Evolutionary conservation across 2,113 vertebrate genomes (phyloP).

Genomic region (Ciconia boyciana): DNA sequence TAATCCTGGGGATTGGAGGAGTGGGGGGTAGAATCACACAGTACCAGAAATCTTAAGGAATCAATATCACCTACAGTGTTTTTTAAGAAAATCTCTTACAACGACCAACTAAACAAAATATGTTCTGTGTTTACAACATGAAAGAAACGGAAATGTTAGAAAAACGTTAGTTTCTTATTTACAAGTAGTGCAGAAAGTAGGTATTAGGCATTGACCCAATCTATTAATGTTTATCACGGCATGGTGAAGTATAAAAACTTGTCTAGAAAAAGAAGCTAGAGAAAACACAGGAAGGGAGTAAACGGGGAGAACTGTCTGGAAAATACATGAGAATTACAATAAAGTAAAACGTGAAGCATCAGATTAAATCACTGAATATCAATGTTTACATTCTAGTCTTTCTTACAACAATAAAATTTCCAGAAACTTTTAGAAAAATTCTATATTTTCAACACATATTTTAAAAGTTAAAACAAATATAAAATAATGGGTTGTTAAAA

Average conservation of each 20-base stretch:
- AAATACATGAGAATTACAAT: background rate
- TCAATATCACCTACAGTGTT: background rate
- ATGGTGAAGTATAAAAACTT: background rate
- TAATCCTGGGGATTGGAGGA: background rate
- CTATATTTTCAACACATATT: background rate
- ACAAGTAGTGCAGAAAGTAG: background rate
- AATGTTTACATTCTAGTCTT: background rate
- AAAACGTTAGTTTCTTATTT: background rate
- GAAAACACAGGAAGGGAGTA: background rate
- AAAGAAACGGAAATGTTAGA: background rate
- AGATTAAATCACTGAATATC: background rate
- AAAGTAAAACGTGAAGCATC: background rate
- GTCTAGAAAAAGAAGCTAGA: background rate
- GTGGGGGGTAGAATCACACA: background rate
- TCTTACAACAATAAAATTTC: background rate
- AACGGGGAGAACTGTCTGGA: background rate
- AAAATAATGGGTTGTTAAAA: background rate
- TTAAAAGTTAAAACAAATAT: background rate
- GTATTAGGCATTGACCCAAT: background rate
- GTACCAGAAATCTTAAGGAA: background rate
- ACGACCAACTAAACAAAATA: background rate
- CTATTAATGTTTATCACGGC: background rate
- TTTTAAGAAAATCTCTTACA: background rate
- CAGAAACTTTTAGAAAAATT: background rate
- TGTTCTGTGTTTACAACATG: background rate